Base-by-base conservation (phyloP, 92 coral and sea anemone species). In the Actinostola sp. region DNA sequence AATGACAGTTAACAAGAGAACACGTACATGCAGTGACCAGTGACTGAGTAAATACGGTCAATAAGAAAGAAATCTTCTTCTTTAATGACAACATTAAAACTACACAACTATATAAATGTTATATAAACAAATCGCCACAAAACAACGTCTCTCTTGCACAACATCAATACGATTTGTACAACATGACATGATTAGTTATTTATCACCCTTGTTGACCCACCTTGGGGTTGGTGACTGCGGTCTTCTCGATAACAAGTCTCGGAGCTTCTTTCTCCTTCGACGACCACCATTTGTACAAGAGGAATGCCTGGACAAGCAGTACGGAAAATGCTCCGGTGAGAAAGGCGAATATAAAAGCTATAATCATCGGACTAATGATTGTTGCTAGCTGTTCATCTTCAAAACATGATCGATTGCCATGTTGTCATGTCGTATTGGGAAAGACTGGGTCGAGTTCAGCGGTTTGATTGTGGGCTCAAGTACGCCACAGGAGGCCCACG, bases 251-350 rank as follows among this genome's bases (percentile, higher is more conserved):
- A 36, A 75, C 75, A 19, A 88, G 72, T 71, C 80, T 81, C 31
- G 89, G 99, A 23, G 77, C 42, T 46, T 95, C 97, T 36, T 30
- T 84, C 48, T 70, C 91, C 60, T 82, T 86, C 25, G 89, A 82
- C 29, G 89, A 82, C 99, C 99, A 95, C 99, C 99, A 93, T 88
- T 90, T 92, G 89, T 88, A 93, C 35, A 93, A 78, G 19, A 88
- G 75, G 86, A 93, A 77, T 20, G 93, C 85, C 55, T 93, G 88
- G 27, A 93, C 77, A 63, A 93, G 82, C 66, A 93, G 78, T 56
- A 93, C 91, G 33, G 93, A 87, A 74, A 93, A 80, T 14, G 93
- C 93, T 69, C 98, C 98, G 74, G 86, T 88, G 48, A 91, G 70
- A 64, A 91, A 93, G 48, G 98, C 92, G 67, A 90, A 84, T 66